Base-by-base conservation (phyloP, 2,888 invertebrate genomes). In the Ormia ochracea region DNA sequence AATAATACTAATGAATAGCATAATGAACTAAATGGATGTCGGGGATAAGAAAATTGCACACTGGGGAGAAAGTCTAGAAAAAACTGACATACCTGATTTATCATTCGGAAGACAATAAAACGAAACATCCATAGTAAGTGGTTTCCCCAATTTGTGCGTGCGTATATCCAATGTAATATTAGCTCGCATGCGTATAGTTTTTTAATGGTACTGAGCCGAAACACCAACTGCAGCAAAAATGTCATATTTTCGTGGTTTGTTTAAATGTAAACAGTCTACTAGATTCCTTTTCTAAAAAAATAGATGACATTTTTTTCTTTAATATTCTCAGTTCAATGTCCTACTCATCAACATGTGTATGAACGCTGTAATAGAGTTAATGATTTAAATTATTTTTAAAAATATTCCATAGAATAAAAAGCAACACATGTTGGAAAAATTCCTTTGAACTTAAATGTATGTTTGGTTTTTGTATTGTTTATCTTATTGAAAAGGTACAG, bases 101-200 rank as follows among this genome's bases (percentile, higher is more conserved):
- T n/a, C n/a, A n/a, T n/a, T n/a, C 19, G 9, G 10, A 19, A 43
- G 43, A 43, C 1, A 19, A 14, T 41, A 14, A 14, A 5, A 6
- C 38, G 38, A 41, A 3, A 41, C 7, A 5, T 41, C 17, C 1
- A 41, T 48, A 4, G 26, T 1, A 4, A 50, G 28, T 9, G 28
- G 3, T 7, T 2, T 2, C 14, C 1, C 23, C 12, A 50, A 28
- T 50, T 26, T 9, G 26, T 50, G 3, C n/a, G 28, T 4, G 28
- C 26, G 50, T 50, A 9, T 23, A 14, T 14, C 14, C 21, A 36
- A 21, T 21, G 38, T 33, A 61, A 50, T 68, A 61, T 69, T 48
- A 76, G 69, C 54, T 56, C 80, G 80, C 80, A 80, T 76, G 80
- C 80, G 80, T 56, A 43, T 56, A 43, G 50, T 45, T 56, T 63